These are phyloP conservation scores for Elmis aenea DNA, from an alignment of 2,888 invertebrate genomes.

Conservation along the genomic window DNA sequence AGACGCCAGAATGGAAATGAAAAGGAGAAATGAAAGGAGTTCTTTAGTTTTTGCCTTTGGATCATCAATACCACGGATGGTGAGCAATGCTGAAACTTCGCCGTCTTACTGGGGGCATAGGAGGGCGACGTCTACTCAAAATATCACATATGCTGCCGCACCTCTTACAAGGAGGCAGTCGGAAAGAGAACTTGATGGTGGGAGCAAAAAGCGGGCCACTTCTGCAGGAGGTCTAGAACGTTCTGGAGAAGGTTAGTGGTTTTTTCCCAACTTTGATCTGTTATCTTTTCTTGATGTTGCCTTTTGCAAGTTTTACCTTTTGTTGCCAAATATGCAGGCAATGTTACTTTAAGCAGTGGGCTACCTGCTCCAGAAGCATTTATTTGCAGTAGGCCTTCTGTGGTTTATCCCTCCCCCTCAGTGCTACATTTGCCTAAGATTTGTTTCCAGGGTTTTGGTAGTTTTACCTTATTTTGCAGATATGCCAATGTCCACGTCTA, in stretches of 20 bases:
- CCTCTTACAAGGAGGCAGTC: slow-evolving; percentile 76
- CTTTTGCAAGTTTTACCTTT: neutral
- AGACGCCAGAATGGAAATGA: slow-evolving; percentile 68
- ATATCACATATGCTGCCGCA: slow-evolving; percentile 73
- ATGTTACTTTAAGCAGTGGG: no score
- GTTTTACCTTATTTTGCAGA: slow-evolving; percentile 44
- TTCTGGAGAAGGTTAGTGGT: slow-evolving; percentile 54
- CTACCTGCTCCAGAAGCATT: no score
- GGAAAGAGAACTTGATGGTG: slow-evolving; percentile 72
- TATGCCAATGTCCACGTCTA: slow-evolving; percentile 64
- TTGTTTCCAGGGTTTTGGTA: slow-evolving; percentile 12
- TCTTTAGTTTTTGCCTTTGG: slow-evolving; percentile 83
- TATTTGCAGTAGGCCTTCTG: no score
- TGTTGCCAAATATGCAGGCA: no score
- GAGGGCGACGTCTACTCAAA: slow-evolving; percentile 85
- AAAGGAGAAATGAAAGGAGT: slow-evolving; percentile 70
- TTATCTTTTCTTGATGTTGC: neutral
- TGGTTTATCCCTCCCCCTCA: no score
- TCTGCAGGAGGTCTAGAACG: slow-evolving; percentile 69
- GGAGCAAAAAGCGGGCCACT: slow-evolving; percentile 70
- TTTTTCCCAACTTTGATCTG: neutral
- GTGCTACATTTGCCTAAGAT: no score
- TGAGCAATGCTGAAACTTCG: slow-evolving; percentile 76
- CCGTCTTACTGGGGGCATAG: slow-evolving; percentile 82
- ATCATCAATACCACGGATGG: slow-evolving; percentile 82